These are phyloP conservation scores for Solea senegalensis DNA, from an alignment of 2,113 vertebrate genomes.

Conservation along the genomic window DNA sequence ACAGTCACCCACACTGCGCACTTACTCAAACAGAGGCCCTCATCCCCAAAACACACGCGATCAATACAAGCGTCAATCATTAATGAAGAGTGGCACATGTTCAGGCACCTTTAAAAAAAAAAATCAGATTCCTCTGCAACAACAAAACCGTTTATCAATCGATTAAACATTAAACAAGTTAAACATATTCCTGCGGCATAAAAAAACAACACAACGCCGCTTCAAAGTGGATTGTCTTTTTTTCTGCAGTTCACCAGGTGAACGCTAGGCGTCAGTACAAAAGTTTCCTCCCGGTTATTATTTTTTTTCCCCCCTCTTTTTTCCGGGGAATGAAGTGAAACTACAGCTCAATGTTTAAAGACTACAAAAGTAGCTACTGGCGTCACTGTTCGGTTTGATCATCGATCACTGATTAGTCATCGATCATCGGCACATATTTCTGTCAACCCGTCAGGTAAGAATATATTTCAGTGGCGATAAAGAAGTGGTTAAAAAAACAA, in stretches of 20 bases:
- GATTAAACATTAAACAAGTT: not conserved
- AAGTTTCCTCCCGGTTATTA: not conserved
- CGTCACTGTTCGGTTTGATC: too few relatives aligned
- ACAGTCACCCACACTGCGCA: constrained; percentile 32
- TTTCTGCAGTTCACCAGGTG: constrained; percentile 8
- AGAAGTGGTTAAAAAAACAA: too few relatives aligned
- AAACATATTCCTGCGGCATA: too few relatives aligned
- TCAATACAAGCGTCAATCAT: constrained; percentile 77
- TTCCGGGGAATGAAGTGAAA: constrained; percentile 47
- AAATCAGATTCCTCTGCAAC: not conserved
- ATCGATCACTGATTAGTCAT: too few relatives aligned
- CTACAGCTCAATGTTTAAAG: not conserved
- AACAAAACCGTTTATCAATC: not conserved
- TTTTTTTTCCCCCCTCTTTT: not conserved
- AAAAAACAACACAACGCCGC: not conserved
- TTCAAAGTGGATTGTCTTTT: not conserved
- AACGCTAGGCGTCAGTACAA: constrained; percentile 63
- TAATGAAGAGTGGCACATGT: constrained; percentile 49
- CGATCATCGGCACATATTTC: not conserved
- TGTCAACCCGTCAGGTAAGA: not conserved
- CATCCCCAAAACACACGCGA: constrained; percentile 58
- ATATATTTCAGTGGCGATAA: not conserved
- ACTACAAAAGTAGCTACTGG: too few relatives aligned
- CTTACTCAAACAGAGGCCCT: constrained; percentile 60
- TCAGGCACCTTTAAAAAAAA: not conserved